Conservation (phyloP, 1,140 invertebrate genomes). For the Drosophila oshimai region DNA sequence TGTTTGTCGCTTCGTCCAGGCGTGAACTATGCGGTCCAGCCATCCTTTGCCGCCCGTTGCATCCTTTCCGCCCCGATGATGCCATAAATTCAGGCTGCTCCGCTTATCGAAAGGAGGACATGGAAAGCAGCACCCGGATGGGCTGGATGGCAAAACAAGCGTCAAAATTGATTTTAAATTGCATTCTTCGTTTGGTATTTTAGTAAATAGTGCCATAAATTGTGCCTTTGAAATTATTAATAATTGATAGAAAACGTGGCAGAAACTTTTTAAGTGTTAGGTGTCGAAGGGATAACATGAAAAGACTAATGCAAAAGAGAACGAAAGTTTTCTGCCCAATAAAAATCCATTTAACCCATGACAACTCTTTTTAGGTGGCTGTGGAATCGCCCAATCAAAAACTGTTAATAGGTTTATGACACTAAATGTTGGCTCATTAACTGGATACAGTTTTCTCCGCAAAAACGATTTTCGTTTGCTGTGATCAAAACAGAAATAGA, state of each 20-base stretch:
- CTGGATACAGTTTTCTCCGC: no score
- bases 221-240: not conserved
- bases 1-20: conserved; percentile 54
- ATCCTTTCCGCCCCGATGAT: conserved; percentile 2
- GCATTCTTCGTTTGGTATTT: conserved; percentile 43
- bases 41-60: conserved; percentile 14
- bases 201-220: not conserved
- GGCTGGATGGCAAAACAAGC: conserved; percentile 31
- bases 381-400: no score
- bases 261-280: not conserved
- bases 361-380: not conserved
- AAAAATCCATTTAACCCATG: no score
- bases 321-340: no score
- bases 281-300: not conserved
- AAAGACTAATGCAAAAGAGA: no score
- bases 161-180: conserved; percentile 78
- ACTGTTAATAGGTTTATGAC: no score
- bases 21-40: conserved; percentile 63
- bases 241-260: not conserved
- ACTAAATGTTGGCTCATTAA: no score
- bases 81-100: conserved; percentile 61
- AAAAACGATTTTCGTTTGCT: no score
- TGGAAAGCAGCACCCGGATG: conserved; percentile 38
- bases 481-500: no score
- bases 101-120: conserved; percentile 60